Conservation (phyloP, 2,888 invertebrate species). For the Leptinotarsa rubiginosa region DNA sequence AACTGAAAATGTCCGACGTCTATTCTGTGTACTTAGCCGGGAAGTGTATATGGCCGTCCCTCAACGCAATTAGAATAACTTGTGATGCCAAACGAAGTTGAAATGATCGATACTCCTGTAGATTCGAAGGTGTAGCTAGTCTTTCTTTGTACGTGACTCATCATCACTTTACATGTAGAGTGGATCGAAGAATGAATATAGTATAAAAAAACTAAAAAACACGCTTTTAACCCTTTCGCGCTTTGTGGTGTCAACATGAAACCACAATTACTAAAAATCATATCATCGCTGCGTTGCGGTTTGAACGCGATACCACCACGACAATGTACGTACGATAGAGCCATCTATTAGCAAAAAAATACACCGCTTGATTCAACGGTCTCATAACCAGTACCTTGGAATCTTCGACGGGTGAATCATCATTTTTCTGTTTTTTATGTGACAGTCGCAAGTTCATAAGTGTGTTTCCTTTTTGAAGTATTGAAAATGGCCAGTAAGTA, state of each 20-base stretch:
- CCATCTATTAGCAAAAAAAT: neutral
- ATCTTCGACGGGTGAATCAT: conserved; percentile 1
- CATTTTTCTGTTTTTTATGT: neutral
- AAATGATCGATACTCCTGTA: neutral
- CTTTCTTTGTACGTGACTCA: too few species aligned
- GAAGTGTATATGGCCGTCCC: neutral
- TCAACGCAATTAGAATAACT: neutral
- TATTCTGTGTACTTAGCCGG: neutral
- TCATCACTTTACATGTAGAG: too few species aligned
- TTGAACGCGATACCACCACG: too few species aligned
- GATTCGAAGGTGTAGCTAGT: too few species aligned
- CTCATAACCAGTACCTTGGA: neutral
- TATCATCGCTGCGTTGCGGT: too few species aligned
- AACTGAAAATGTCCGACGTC: neutral
- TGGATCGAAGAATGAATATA: too few species aligned
- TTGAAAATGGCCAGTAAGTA: conserved; percentile 8
- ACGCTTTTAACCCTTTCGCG: too few species aligned
- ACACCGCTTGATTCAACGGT: neutral
- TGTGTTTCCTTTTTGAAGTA: conserved; percentile 8
- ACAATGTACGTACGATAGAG: neutral
- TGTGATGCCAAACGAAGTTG: neutral
- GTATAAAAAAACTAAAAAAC: too few species aligned
- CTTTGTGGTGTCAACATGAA: too few species aligned
- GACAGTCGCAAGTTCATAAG: neutral
- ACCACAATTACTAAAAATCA: too few species aligned